phyloP scores from a whole-genome alignment of 2,113 vertebrate genomes.

The Phoenicopterus ruber region DNA sequence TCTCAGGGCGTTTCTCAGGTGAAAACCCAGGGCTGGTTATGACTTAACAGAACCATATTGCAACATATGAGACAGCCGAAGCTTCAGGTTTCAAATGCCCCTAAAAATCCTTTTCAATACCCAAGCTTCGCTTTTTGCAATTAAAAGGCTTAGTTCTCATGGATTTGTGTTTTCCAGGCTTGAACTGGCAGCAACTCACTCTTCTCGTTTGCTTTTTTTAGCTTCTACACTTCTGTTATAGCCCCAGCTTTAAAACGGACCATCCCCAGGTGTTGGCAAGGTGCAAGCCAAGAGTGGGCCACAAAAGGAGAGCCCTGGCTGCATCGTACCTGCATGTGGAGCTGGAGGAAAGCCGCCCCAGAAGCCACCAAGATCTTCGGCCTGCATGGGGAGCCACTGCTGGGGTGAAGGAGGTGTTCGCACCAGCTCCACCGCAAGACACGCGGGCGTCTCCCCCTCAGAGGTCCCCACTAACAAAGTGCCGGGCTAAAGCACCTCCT shows the following conservation, averaged over 20 bases:
- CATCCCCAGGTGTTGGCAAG: not conserved
- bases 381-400: not conserved
- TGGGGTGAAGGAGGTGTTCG: not conserved
- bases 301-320: not conserved
- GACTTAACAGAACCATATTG: not conserved
- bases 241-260: not conserved
- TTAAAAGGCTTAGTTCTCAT: not conserved
- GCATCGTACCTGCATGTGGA: not conserved
- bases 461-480: not conserved
- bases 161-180: not conserved
- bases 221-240: not conserved
- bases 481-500: not conserved
- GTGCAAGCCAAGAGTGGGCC: not conserved
- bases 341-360: not conserved
- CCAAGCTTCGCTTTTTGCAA: not conserved
- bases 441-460: accelerated
- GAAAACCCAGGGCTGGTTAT: not conserved
- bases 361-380: not conserved
- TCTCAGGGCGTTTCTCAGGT: not conserved
- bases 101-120: not conserved
- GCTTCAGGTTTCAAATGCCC: not conserved
- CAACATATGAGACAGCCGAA: not conserved
- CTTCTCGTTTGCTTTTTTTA: not conserved
- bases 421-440: not conserved
- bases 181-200: not conserved